Conservation (phyloP, 2,113 vertebrate genomes). For the Tychaedon coryphoeus region DNA sequence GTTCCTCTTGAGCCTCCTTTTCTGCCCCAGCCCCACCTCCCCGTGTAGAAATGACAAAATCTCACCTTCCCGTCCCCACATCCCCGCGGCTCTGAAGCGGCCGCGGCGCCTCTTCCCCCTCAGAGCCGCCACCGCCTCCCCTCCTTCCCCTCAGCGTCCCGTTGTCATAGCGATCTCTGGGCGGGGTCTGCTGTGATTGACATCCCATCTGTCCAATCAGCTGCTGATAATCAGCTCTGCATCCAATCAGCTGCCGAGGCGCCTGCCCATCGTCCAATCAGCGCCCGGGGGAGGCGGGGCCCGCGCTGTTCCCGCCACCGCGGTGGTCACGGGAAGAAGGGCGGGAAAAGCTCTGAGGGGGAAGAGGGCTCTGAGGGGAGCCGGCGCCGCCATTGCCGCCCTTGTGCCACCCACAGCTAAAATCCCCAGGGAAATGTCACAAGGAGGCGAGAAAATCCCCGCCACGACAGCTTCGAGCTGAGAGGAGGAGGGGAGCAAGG, state of each 20-base stretch:
- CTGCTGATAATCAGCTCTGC: accelerated
- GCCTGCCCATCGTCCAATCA: accelerated
- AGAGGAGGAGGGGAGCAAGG: background rate
- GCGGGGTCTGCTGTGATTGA: too few species aligned
- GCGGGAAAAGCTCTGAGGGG: background rate
- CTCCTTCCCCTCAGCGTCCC: background rate
- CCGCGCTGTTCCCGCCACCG: background rate
- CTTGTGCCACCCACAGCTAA: background rate
- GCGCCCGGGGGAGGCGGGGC: background rate
- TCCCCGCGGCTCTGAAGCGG: too few species aligned
- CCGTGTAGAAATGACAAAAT: background rate
- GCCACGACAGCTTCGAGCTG: too few species aligned
- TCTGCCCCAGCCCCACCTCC: background rate
- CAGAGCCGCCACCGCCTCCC: background rate
- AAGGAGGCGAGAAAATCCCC: accelerated
- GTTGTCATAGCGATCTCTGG: background rate
- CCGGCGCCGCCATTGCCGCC: background rate
- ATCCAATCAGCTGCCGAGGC: accelerated
- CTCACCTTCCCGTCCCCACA: background rate
- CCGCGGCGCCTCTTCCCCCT: accelerated
- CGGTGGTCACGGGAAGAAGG: background rate
- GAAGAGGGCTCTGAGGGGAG: background rate
- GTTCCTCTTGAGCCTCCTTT: background rate
- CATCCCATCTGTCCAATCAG: too few species aligned
- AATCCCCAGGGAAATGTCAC: background rate